Conservation (phyloP, 1,140 invertebrate species). For the Andricus grossulariae region DNA sequence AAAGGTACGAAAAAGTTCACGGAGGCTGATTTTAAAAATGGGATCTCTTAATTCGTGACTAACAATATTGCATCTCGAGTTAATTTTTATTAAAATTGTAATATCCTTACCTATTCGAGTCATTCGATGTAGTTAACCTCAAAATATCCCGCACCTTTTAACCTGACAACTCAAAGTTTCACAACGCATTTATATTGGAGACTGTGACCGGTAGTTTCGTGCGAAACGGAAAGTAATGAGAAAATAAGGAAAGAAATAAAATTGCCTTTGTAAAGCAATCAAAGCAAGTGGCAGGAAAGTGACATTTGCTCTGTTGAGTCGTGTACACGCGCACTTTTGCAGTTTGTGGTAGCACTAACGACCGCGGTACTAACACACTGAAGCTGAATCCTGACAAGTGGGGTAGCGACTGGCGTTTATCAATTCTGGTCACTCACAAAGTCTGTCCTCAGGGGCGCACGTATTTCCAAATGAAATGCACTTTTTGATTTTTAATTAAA, state of each 20-base stretch:
- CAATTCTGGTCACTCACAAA: constrained; percentile 2
- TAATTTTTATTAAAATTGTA: not conserved
- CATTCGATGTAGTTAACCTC: constrained; percentile 23
- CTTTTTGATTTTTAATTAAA: no score
- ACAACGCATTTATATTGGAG: not conserved
- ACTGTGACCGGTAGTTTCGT: no score
- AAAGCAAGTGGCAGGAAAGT: constrained; percentile 43
- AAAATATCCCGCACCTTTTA: not conserved
- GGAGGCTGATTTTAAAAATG: not conserved
- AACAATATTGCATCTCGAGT: not conserved
- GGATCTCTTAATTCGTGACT: not conserved
- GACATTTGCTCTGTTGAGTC: constrained; percentile 43
- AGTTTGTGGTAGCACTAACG: no score
- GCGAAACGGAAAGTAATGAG: no score
- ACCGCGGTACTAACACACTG: not conserved
- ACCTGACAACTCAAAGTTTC: not conserved
- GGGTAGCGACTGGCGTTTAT: not conserved
- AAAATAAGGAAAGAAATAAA: constrained; percentile 24
- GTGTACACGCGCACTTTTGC: no score
- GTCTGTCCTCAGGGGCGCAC: not conserved
- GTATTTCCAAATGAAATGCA: not conserved
- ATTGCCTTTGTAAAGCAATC: constrained; percentile 43
- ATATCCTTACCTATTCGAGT: constrained; percentile 13
- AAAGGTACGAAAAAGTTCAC: no score
- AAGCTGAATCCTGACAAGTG: not conserved